phyloP scores from a whole-genome alignment of 2,888 invertebrate species.

The Microplitis deprimator region DNA sequence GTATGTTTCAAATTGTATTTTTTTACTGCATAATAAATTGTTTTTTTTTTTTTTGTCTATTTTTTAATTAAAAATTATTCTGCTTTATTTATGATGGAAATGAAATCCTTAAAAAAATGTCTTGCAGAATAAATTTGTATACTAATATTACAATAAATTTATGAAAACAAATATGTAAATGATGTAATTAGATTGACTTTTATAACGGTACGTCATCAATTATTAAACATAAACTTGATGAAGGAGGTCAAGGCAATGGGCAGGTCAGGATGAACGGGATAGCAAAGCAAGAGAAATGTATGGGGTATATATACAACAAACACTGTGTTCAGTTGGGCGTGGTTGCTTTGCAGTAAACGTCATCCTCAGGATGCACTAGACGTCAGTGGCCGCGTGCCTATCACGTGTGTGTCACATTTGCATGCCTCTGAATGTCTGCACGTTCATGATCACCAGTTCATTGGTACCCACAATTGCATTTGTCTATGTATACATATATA shows the following conservation, averaged over 20 bases:
- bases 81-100: too few relatives aligned
- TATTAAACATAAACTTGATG: conserved; percentile 5
- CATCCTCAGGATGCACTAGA: conserved; percentile 68
- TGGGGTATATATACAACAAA: conserved; percentile 29
- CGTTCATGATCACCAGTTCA: conserved; percentile 30
- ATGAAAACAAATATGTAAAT: not conserved
- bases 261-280: conserved; percentile 30
- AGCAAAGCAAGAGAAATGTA: conserved; percentile 27
- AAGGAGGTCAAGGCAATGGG: conserved; percentile 38
- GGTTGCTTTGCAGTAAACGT: conserved; percentile 67
- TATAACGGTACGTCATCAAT: not conserved
- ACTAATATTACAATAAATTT: too few relatives aligned
- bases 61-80: too few relatives aligned
- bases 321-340: conserved; percentile 57
- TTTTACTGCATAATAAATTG: too few relatives aligned
- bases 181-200: not conserved
- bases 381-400: conserved; percentile 66
- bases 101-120: too few relatives aligned
- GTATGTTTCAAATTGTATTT: too few relatives aligned
- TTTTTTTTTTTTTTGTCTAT: too few relatives aligned
- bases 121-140: too few relatives aligned
- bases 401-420: conserved; percentile 66
- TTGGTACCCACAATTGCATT: conserved; percentile 18
- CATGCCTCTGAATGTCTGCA: conserved; percentile 50
- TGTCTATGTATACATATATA: conserved; percentile 4